Base-by-base conservation (phyloP, 2,888 invertebrate genomes). In the Phyto melanocephala region DNA sequence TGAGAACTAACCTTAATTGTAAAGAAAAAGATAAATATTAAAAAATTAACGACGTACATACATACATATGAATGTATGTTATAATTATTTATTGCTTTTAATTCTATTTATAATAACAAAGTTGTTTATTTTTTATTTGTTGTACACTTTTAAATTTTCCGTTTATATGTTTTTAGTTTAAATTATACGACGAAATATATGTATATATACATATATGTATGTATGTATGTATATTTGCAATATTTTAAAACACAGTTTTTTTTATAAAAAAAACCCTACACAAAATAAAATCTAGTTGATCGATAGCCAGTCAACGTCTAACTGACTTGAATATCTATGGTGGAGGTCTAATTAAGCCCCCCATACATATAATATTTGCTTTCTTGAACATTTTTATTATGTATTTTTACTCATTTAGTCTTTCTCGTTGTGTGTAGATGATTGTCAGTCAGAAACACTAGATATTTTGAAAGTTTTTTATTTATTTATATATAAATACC, bases 251-350 rank as follows among this genome's bases (percentile, higher is more conserved):
- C 35, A n/a, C 40, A 24, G 20, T 50, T 15, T 63, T 54, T 63
- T 24, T 17, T 63, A 45, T 22, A 11, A 22, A 42, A 20, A n/a
- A 45, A 71, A 40, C 2, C 10, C 54, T 74, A 47, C 17, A 40
- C 47, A n/a, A n/a, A n/a, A 60, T 4, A 37, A 15, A 75, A 54
- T 72, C 75, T 83, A 60, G 79, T 85, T 87, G 87, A 88, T 89
- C 88, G 85, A 84, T 86, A 85, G 84, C 85, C 80, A 83, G 84
- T 70, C 85, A 86, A 87, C 84, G 85, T 86, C 83, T 85, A 85
- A 88, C 88, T 89, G 86, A 88, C 84, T 83, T 54, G 65, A 67
- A 83, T 79, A 50, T 62, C 63, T 52, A 68, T 67, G 58, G 82
- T 80, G 84, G 67, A 80, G 77, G 81, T 79, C 80, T 83, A 81